Evolutionary conservation across 2,888 invertebrate genomes (phyloP).

Genomic region (Melitaea athalia): DNA sequence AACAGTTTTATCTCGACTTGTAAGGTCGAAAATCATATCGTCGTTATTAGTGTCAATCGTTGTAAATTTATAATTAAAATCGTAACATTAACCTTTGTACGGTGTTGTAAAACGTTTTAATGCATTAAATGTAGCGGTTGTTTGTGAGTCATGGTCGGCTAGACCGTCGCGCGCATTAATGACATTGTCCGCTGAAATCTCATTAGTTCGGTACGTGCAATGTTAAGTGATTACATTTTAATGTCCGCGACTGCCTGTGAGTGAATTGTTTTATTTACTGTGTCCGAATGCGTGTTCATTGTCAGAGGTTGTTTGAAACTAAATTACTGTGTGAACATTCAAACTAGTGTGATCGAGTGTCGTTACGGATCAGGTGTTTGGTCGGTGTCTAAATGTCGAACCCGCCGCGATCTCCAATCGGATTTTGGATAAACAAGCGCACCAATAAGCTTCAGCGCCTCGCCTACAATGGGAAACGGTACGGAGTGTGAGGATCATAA

Average conservation of each 20-base stretch:
- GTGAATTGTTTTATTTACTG: slow-evolving; percentile 63
- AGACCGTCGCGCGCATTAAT: slow-evolving; percentile 72
- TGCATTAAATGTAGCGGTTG: slow-evolving; percentile 65
- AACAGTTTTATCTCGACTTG: slow-evolving; percentile 67
- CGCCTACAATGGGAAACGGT: slow-evolving; percentile 74
- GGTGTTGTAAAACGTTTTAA: slow-evolving; percentile 51
- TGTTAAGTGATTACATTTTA: slow-evolving; percentile 79
- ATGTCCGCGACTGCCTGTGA: slow-evolving; percentile 62
- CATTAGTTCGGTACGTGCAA: slow-evolving; percentile 77
- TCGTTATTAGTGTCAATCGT: slow-evolving; percentile 50
- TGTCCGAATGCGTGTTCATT: slow-evolving; percentile 55
- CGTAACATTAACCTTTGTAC: slow-evolving; percentile 48
- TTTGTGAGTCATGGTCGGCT: slow-evolving; percentile 71
- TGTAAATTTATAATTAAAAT: slow-evolving; percentile 44
- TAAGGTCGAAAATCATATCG: slow-evolving; percentile 45
- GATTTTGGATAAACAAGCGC: slow-evolving; percentile 72
- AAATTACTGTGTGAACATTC: slow-evolving; percentile 48
- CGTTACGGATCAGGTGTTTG: slow-evolving; percentile 52
- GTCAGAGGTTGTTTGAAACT: slow-evolving; percentile 64
- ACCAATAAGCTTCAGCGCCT: slow-evolving; percentile 67
- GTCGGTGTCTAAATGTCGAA: slow-evolving; percentile 62
- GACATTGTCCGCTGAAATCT: slow-evolving; percentile 74
- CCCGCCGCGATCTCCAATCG: slow-evolving; percentile 65
- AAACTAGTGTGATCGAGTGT: slow-evolving; percentile 54
- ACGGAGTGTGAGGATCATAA: slow-evolving; percentile 44